These are phyloP conservation scores for Nesoenas mayeri DNA, from an alignment of 2,113 vertebrate genomes.

Conservation along the genomic window DNA sequence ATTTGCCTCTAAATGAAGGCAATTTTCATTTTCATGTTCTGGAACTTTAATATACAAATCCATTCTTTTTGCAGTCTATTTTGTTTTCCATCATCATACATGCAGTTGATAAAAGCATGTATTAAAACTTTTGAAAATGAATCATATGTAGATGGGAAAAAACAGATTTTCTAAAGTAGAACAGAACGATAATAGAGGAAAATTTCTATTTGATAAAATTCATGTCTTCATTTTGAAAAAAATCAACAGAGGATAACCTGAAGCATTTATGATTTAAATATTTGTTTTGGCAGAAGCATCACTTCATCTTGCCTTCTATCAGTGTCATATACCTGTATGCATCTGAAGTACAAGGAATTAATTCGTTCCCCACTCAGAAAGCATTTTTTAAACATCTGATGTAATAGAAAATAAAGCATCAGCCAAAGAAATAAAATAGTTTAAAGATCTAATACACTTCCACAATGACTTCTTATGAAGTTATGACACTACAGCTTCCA, in stretches of 20 bases:
- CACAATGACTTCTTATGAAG: not conserved
- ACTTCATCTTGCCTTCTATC: not conserved
- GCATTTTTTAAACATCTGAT: not conserved
- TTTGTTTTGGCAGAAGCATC: slow-evolving; percentile 21
- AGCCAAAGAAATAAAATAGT: not conserved
- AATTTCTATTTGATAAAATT: not conserved
- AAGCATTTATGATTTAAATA: slow-evolving; percentile 5
- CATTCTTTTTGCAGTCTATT: not conserved
- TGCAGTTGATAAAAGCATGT: not conserved
- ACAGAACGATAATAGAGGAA: not conserved
- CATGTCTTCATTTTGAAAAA: not conserved
- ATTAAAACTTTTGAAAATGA: not conserved
- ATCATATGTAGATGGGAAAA: not conserved
- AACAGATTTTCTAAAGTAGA: not conserved
- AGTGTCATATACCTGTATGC: not conserved
- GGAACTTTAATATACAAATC: not conserved
- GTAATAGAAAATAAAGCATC: not conserved
- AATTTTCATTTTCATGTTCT: not conserved
- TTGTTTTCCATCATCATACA: not conserved
- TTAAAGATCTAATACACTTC: not conserved
- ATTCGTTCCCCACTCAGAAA: not conserved
- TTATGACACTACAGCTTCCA: not conserved
- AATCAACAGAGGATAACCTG: not conserved
- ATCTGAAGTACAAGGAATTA: slow-evolving; percentile 23
- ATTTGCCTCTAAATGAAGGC: not conserved